Percentiles rank a stretch among this genome's conserved stretches.
Evolutionary conservation across 2,888 invertebrate species (phyloP).

Genomic region (Chrysina gloriosa): DNA sequence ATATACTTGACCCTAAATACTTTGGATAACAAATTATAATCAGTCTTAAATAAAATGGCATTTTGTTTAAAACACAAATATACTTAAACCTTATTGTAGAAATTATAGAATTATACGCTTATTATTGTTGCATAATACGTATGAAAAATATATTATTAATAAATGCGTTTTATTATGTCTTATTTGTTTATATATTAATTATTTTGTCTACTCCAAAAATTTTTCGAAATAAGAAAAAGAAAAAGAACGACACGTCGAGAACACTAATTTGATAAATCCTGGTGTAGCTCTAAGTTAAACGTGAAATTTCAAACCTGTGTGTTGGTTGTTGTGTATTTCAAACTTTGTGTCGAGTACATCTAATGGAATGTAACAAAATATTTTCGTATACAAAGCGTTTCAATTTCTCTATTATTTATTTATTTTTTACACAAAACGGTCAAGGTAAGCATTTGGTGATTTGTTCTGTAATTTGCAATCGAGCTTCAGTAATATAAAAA

Average conservation of each 20-base stretch:
- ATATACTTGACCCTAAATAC: constrained; percentile 53
- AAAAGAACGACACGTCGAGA: no score
- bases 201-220: no score
- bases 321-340: constrained; percentile 17
- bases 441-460: no score
- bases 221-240: no score
- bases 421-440: no score
- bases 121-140: no score
- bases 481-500: no score
- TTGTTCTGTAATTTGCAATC: no score
- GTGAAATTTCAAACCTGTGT: constrained; percentile 15
- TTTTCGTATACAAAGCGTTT: constrained; percentile 38
- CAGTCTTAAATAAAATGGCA: constrained; percentile 66
- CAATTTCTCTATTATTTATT: constrained; percentile 18
- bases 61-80: constrained; percentile 44
- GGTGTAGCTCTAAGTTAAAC: neutral
- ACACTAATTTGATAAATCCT: neutral
- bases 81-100: constrained; percentile 31
- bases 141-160: no score
- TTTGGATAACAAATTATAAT: constrained; percentile 60
- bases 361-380: constrained; percentile 53
- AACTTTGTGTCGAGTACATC: constrained; percentile 45
- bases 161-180: no score
- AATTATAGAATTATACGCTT: neutral
- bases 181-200: no score